A percentile compares a stretch with the other conserved stretches of the same genome.
phyloP scores from a whole-genome alignment of 2,888 invertebrate genomes.

The Stomorhina lunata region DNA sequence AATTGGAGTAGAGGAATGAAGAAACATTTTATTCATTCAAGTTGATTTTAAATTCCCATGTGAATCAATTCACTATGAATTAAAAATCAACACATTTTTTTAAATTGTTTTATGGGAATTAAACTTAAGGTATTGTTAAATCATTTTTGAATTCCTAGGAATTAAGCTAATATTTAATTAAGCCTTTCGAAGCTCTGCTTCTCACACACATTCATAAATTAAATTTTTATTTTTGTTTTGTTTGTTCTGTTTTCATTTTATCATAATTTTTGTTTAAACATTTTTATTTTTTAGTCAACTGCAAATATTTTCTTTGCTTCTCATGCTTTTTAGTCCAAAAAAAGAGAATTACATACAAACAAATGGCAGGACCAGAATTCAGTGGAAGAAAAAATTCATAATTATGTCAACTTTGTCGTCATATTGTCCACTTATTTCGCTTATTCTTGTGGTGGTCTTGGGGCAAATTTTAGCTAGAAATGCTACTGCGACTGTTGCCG shows the following conservation, averaged over 20 bases:
- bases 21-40: too few species aligned
- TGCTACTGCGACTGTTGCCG: constrained; percentile 26
- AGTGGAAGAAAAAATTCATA: constrained; percentile 34
- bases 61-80: too few species aligned
- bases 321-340: constrained; percentile 28
- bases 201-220: constrained; percentile 61
- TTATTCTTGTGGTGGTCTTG: constrained; percentile 61
- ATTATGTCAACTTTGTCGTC: constrained; percentile 66
- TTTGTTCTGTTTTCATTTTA: constrained; percentile 49
- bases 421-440: constrained; percentile 66
- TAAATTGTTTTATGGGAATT: too few species aligned
- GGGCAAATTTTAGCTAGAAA: constrained; percentile 19
- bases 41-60: too few species aligned
- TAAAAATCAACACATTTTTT: too few species aligned
- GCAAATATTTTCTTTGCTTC: neutral
- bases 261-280: constrained; percentile 40
- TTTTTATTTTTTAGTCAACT: neutral
- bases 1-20: too few species aligned
- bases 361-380: constrained; percentile 53
- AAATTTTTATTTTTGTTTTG: constrained; percentile 39
- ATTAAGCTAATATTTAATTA: too few species aligned
- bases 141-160: too few species aligned
- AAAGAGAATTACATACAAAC: constrained; percentile 52
- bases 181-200: too few species aligned
- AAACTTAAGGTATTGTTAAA: too few species aligned